Conservation (phyloP, 1,140 invertebrate species). For the Drosophila willistoni region DNA sequence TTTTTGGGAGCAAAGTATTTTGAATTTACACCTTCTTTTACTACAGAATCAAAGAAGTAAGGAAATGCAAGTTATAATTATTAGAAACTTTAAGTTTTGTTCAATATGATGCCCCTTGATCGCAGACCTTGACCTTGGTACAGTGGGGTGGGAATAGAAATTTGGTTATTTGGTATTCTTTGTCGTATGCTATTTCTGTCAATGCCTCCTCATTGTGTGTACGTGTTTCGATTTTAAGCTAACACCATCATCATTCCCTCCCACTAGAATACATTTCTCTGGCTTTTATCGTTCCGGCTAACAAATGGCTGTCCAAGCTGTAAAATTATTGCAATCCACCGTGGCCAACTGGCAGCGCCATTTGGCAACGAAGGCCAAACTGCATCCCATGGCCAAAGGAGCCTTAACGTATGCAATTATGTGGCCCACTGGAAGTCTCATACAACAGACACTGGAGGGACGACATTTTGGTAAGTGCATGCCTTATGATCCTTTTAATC, state of each 20-base stretch:
- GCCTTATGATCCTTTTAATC: neutral
- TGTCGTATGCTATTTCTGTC: neutral
- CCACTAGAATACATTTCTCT: neutral
- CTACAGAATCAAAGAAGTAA: neutral
- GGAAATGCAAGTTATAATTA: neutral
- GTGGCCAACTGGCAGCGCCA: constrained; percentile 40
- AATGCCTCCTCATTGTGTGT: neutral
- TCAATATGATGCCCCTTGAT: neutral
- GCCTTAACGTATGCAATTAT: constrained; percentile 89
- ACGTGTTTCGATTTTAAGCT: neutral
- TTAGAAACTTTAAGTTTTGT: neutral
- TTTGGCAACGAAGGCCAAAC: constrained; percentile 19
- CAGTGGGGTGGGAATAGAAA: neutral
- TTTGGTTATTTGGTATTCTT: neutral
- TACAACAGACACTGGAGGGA: constrained; percentile 85
- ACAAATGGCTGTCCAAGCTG: constrained; percentile 44
- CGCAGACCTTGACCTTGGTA: constrained; percentile 3
- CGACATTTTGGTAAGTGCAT: constrained; percentile 73
- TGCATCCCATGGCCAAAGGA: constrained; percentile 85
- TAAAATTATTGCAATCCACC: constrained; percentile 40
- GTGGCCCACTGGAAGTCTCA: constrained; percentile 88
- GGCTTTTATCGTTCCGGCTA: neutral
- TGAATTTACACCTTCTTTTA: neutral
- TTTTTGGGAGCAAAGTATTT: neutral
- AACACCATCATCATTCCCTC: neutral